Base-by-base conservation (phyloP, 1,140 invertebrate species). In the Drosophila littoralis region DNA sequence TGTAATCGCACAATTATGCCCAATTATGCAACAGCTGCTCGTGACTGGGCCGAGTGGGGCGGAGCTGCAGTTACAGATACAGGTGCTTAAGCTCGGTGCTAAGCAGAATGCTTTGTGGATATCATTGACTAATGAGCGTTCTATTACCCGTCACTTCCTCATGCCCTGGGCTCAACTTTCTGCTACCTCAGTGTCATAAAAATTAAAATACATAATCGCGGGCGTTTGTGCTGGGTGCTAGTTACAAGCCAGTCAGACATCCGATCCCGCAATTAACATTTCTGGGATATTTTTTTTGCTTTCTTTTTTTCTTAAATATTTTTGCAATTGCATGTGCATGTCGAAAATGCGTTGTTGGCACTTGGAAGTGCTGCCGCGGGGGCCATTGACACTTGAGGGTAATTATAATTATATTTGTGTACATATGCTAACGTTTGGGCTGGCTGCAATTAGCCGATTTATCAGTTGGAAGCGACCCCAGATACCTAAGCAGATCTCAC, bases 1-100 rank as follows among this genome's bases (percentile, higher is more conserved):
- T 83, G 84, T 81, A 88, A 88, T 89, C 79, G 77, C 73, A 88
- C 77, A 88, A 89, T 88, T 89, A 88, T 84, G 74, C 58, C 77
- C 83, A 89, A 88, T 88, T 88, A 88, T 83, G 79, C 78, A 79
- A 88, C 79, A 83, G 76, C 46, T 72, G 61, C 40, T 73, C 60
- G 68, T 70, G 57, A 63, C 51, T 13, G 57, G 40, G 55, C 40
- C 33, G 59, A 45, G 32, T 17, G 22, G n/a, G 46, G 36, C 33
- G 43, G 15, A 32, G 69, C 12, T 36, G 32, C 43, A 75, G 50
- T 38, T 67, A 46, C 22, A 69, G 43, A 48, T 58, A 50, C 63
- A 78, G 69, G 61, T 74, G 69, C 69, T 60, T 57, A 57, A 61
- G 60, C 55, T 10, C n/a, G 36, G 33, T 59, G 79, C 66, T 69